Evolutionary conservation across 1,140 invertebrate genomes (phyloP).

Genomic region (Atta cephalotes): DNA sequence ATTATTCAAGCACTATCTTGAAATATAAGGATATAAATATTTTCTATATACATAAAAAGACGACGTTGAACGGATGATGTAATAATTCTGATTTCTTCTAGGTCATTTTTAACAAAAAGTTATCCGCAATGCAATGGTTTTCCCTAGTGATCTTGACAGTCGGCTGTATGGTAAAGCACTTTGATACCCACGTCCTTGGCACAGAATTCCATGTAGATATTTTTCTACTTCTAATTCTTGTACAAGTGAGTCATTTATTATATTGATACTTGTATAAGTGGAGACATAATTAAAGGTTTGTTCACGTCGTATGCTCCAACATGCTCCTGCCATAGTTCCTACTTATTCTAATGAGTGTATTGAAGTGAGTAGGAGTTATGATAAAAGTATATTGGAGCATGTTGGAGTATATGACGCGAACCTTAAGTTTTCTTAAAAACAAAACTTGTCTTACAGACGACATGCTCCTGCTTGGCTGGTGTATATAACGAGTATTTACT

Average conservation of each 20-base stretch:
- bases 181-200: conserved; percentile 82
- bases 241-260: conserved; percentile 83
- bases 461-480: conserved; percentile 97
- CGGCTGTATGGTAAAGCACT: conserved; percentile 96
- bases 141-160: conserved; percentile 94
- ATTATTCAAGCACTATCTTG: too few relatives aligned
- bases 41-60: background rate
- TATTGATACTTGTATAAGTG: background rate
- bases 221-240: conserved; percentile 91
- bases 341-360: too few relatives aligned
- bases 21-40: background rate
- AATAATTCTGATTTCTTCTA: conserved; percentile 83
- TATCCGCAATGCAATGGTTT: conserved; percentile 95
- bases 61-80: background rate
- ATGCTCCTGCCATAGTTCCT: too few relatives aligned
- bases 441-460: conserved; percentile 90
- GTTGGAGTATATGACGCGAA: too few relatives aligned
- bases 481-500: conserved; percentile 98
- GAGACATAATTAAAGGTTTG: background rate
- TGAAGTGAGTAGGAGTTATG: too few relatives aligned
- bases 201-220: conserved; percentile 88
- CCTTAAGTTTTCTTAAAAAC: conserved; percentile 27
- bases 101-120: conserved; percentile 94
- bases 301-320: too few relatives aligned
- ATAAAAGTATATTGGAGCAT: too few relatives aligned